A percentile compares a stretch with the other conserved stretches of the same genome.
phyloP scores from a whole-genome alignment of 1,140 invertebrate genomes.

The Parapsyche elsis region DNA sequence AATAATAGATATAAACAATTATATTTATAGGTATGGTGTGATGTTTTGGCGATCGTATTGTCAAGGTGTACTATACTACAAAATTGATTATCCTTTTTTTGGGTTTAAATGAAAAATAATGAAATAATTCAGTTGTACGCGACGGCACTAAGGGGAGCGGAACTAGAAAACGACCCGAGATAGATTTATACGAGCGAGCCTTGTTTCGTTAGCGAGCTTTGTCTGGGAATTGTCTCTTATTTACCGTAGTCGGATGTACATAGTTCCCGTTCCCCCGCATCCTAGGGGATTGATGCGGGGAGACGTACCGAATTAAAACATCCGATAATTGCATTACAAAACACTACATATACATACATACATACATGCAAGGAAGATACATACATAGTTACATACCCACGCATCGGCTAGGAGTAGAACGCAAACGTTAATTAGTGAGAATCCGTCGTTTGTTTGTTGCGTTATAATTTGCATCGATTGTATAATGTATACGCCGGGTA shows the following conservation, averaged over 20 bases:
- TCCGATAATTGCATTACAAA: conserved; percentile 39
- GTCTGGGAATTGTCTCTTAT: conserved; percentile 48
- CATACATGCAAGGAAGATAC: background rate
- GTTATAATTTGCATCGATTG: conserved; percentile 31
- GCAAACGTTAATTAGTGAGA: background rate
- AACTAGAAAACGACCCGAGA: conserved; percentile 34
- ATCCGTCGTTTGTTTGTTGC: background rate
- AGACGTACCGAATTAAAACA: conserved; percentile 45
- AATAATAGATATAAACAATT: no score
- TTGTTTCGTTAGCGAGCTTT: conserved; percentile 46
- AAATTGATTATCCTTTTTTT: background rate
- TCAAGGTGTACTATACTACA: no score
- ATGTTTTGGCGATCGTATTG: no score
- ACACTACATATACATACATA: background rate
- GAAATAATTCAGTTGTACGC: background rate
- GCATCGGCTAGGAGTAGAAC: background rate
- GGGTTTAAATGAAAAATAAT: background rate
- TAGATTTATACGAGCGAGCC: conserved; percentile 37
- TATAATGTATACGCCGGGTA: conserved; percentile 21
- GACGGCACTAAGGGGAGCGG: background rate
- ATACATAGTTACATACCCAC: background rate
- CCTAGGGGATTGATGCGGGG: conserved; percentile 38
- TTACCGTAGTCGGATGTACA: conserved; percentile 26
- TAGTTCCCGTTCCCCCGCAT: conserved; percentile 2
- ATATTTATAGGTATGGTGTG: no score